Evolutionary conservation across 2,113 vertebrate genomes (phyloP).

Genomic region (Melanocharis versteri): DNA sequence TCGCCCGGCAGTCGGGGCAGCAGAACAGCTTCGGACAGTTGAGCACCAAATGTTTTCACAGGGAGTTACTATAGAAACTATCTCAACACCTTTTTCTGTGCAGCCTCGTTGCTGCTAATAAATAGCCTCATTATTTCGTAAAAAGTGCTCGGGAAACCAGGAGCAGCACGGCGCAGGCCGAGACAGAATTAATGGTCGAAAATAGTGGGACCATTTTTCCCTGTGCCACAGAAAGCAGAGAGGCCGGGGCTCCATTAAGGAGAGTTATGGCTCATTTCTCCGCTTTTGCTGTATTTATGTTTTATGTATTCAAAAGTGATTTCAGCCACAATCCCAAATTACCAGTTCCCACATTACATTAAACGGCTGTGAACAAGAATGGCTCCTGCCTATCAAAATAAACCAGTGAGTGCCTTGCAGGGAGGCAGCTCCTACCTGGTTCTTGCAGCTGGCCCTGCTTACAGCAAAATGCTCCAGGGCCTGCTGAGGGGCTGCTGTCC

Average conservation of each 20-base stretch:
- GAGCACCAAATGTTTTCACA: neutral
- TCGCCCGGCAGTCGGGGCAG: fast-evolving
- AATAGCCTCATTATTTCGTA: constrained; percentile 74
- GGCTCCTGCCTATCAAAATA: constrained; percentile 32
- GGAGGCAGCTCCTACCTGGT: neutral
- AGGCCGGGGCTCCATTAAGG: constrained; percentile 37
- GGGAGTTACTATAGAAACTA: constrained; percentile 72
- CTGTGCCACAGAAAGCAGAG: constrained; percentile 16
- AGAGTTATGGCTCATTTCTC: constrained; percentile 69
- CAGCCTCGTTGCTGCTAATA: constrained; percentile 64
- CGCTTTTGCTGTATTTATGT: constrained; percentile 61
- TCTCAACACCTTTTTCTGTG: constrained; percentile 21
- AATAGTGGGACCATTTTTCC: constrained; percentile 49
- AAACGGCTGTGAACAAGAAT: neutral
- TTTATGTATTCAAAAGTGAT: constrained; percentile 61
- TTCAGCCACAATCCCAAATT: constrained; percentile 45
- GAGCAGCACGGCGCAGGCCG: constrained; percentile 25
- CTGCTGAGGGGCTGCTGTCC: neutral
- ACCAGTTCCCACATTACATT: constrained; percentile 50
- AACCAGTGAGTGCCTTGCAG: neutral
- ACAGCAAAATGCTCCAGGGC: neutral
- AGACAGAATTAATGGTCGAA: constrained; percentile 66
- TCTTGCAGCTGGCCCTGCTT: fast-evolving
- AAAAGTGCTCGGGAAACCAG: constrained; percentile 65
- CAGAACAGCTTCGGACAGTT: neutral